Conservation (phyloP, 2,888 invertebrate genomes). For the Ochropleura leucogaster region DNA sequence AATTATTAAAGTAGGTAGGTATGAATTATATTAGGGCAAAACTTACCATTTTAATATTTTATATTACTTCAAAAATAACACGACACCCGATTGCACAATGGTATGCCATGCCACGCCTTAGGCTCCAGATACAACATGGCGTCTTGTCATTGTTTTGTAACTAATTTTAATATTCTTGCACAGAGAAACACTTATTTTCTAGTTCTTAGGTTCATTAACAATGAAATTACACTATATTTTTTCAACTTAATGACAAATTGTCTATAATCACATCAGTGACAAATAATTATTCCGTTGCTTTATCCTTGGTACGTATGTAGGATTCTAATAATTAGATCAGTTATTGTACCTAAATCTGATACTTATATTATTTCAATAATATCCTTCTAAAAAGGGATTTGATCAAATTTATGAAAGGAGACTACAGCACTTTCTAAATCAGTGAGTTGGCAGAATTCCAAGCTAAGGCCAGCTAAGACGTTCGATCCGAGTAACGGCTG, state of each 20-base stretch:
- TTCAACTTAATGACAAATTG: conserved; percentile 46
- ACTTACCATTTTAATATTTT: conserved; percentile 85
- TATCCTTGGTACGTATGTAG: conserved; percentile 25
- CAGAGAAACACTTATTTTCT: conserved; percentile 71
- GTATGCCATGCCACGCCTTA: conserved; percentile 83
- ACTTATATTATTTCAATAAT: conserved; percentile 28
- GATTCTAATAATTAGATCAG: conserved; percentile 24
- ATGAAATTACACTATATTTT: conserved; percentile 67
- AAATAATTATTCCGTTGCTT: conserved; percentile 36
- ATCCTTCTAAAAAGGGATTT: conserved; percentile 33
- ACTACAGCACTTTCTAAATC: conserved; percentile 63
- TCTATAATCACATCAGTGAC: conserved; percentile 60
- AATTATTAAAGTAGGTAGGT: conserved; percentile 37
- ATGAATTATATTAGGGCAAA: conserved; percentile 50
- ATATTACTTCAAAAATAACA: conserved; percentile 73
- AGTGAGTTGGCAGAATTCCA: conserved; percentile 73
- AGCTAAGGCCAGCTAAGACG: conserved; percentile 71
- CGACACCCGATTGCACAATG: conserved; percentile 73
- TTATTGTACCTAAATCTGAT: conserved; percentile 42
- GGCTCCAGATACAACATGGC: conserved; percentile 83
- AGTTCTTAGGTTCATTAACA: conserved; percentile 66
- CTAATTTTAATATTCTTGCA: conserved; percentile 62
- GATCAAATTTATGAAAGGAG: conserved; percentile 35
- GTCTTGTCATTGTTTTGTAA: conserved; percentile 72
- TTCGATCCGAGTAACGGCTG: conserved; percentile 73